These are phyloP conservation scores for Elysia crispata DNA, from an alignment of 2,888 invertebrate genomes.

Conservation along the genomic window DNA sequence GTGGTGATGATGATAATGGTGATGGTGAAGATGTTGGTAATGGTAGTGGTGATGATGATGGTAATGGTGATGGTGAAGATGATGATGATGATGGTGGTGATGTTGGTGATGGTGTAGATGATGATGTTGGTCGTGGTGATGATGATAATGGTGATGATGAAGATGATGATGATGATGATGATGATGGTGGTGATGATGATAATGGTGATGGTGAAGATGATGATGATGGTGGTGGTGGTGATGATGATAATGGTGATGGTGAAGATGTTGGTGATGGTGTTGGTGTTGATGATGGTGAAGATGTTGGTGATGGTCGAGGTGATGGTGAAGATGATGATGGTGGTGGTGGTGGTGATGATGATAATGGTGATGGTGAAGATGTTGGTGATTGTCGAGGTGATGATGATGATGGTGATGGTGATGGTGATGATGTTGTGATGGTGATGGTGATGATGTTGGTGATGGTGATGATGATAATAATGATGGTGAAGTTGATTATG, in stretches of 20 bases:
- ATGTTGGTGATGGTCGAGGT: too few relatives aligned
- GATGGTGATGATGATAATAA: too few relatives aligned
- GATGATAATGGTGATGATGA: neutral
- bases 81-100: conserved; percentile 1
- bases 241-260: neutral
- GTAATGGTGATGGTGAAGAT: neutral
- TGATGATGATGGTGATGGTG: too few relatives aligned
- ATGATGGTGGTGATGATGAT: conserved; percentile 29
- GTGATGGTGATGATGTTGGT: too few relatives aligned
- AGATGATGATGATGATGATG: conserved; percentile 36
- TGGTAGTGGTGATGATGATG: conserved; percentile 10
- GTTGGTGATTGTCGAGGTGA: too few relatives aligned
- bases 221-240: conserved; percentile 17
- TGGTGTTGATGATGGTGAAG: too few relatives aligned
- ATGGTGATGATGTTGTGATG: too few relatives aligned
- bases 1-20: conserved; percentile 18
- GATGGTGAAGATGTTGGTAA: conserved; percentile 6
- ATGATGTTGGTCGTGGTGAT: conserved; percentile 24
- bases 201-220: conserved; percentile 25
- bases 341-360: conserved; percentile 17
- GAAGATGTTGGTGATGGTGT: neutral
- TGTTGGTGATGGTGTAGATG: conserved; percentile 22
- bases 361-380: conserved; percentile 18
- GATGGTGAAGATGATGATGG: conserved; percentile 13
- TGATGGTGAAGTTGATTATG: too few relatives aligned